phyloP scores from a whole-genome alignment of 2,113 vertebrate species.

The Tachuris rubrigastra region DNA sequence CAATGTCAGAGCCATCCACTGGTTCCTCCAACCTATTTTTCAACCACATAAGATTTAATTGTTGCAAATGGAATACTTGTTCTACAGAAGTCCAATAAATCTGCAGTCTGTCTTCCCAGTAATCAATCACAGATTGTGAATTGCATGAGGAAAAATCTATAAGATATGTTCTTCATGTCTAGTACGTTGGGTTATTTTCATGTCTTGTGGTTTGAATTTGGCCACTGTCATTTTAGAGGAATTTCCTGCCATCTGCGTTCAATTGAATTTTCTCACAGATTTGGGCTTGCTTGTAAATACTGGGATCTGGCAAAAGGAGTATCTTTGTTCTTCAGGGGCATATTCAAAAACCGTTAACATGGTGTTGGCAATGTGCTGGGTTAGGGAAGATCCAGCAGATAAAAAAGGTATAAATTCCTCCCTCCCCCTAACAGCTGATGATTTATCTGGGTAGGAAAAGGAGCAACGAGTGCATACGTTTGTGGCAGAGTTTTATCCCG shows the following conservation, averaged over 20 bases:
- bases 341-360: conserved; percentile 76
- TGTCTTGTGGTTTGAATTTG: conserved; percentile 93
- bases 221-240: conserved; percentile 96
- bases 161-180: conserved; percentile 80
- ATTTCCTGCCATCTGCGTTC: conserved; percentile 98
- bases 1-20: conserved; percentile 62
- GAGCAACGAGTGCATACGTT: neutral
- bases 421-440: conserved; percentile 18
- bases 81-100: conserved; percentile 90
- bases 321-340: conserved; percentile 83
- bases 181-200: conserved; percentile 85
- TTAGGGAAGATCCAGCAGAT: conserved; percentile 64
- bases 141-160: conserved; percentile 82
- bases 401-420: conserved; percentile 56
- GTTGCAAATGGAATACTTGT: conserved; percentile 90
- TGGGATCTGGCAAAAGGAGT: conserved; percentile 83
- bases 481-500: conserved; percentile 34
- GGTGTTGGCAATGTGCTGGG: conserved; percentile 56
- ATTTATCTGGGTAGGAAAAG: conserved; percentile 27
- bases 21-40: conserved; percentile 73
- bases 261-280: conserved; percentile 96
- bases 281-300: conserved; percentile 94
- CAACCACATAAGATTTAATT: conserved; percentile 82
- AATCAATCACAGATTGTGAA: conserved; percentile 83
- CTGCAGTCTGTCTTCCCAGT: conserved; percentile 81